phyloP scores from a whole-genome alignment of 2,797 vertebrate species.

The Lindbergichthys nudifrons region DNA sequence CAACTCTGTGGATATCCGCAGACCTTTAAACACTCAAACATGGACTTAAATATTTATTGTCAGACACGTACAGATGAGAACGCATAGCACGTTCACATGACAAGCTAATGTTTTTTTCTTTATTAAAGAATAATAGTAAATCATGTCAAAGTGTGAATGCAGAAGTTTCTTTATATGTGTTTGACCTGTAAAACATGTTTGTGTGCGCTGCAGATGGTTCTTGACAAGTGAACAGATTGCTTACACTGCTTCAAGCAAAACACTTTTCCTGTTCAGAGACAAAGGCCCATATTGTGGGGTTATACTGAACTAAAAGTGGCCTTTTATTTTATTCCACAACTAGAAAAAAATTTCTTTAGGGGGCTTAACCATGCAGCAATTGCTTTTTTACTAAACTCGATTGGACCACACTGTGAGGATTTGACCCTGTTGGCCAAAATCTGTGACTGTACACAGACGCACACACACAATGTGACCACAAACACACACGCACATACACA shows the following conservation, averaged over 20 bases:
- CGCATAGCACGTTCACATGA: not conserved
- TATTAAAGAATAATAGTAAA: slow-evolving; percentile 1
- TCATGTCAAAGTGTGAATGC: not conserved
- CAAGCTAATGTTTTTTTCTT: not conserved
- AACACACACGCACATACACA: not conserved
- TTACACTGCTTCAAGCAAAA: slow-evolving; percentile 24
- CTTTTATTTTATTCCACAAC: too few relatives aligned
- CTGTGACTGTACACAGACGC: not conserved
- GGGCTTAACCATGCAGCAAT: slow-evolving; percentile 12
- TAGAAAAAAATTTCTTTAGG: slow-evolving; percentile 29
- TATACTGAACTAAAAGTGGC: slow-evolving; percentile 11
- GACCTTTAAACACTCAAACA: not conserved
- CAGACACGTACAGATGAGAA: not conserved
- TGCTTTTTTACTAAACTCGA: slow-evolving; percentile 35
- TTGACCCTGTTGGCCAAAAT: slow-evolving; percentile 37
- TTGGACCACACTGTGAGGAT: slow-evolving; percentile 32
- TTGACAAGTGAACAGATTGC: slow-evolving; percentile 24
- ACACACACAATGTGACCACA: not conserved
- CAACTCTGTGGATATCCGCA: slow-evolving; percentile 4
- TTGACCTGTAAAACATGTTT: slow-evolving; percentile 6
- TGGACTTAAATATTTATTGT: not conserved
- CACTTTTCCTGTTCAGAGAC: not conserved
- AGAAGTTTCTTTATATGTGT: not conserved
- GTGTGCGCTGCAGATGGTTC: slow-evolving; percentile 16
- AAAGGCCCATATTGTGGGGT: slow-evolving; percentile 5